Evolutionary conservation across 2,888 invertebrate species (phyloP).

Genomic region (Melieria picta): DNA sequence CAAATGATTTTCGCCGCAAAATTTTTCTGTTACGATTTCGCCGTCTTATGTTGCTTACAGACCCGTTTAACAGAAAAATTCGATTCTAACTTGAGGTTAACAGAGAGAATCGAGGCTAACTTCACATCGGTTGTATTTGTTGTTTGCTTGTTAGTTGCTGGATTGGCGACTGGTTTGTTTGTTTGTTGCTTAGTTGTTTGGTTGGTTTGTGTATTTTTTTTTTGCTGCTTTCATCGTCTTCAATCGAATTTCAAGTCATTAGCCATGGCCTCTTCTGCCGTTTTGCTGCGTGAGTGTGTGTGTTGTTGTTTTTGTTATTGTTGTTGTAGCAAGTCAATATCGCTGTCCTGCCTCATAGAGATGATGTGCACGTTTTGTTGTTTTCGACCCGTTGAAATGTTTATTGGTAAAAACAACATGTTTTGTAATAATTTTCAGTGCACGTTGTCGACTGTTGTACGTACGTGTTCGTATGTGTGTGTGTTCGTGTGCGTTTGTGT

Average conservation of each 20-base stretch:
- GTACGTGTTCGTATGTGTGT: neutral
- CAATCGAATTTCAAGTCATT: conserved; percentile 31
- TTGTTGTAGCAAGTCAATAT: conserved; percentile 10
- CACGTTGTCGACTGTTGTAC: conserved; percentile 9
- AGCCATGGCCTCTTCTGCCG: conserved; percentile 25
- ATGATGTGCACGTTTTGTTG: conserved; percentile 13
- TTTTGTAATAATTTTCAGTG: conserved; percentile 25
- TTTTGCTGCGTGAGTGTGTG: conserved; percentile 7
- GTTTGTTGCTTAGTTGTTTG: neutral
- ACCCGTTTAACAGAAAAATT: no score
- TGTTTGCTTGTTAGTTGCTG: neutral
- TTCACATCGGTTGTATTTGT: no score
- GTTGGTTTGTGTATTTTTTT: conserved; percentile 10
- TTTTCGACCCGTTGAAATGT: conserved; percentile 17
- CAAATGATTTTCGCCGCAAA: no score
- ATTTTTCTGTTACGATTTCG: no score
- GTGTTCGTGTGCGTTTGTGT: neutral
- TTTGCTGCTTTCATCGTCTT: conserved; percentile 28
- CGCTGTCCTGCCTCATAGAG: conserved; percentile 10
- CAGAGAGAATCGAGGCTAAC: no score
- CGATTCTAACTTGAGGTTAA: no score
- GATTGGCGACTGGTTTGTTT: neutral
- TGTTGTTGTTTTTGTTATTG: conserved; percentile 16
- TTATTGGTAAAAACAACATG: conserved; percentile 17
- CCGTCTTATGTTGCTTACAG: no score